These are phyloP conservation scores for Botia kubotai DNA, from an alignment of 2,797 vertebrate species.

Conservation along the genomic window DNA sequence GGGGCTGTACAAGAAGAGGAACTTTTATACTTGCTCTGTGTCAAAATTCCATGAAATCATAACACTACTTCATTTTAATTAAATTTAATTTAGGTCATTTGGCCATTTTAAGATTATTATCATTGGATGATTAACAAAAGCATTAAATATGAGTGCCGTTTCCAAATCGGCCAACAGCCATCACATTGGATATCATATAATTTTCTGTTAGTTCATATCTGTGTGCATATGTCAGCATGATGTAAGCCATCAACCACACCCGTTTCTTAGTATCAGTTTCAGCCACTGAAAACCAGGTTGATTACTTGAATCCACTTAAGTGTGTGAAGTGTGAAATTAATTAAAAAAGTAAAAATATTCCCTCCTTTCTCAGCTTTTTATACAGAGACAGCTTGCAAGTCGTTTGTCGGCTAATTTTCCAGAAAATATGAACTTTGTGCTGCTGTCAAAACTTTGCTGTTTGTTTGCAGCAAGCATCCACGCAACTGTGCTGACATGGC, in stretches of 20 bases:
- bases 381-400: background rate
- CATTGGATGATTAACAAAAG: background rate
- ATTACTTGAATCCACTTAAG: background rate
- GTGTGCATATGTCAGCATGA: background rate
- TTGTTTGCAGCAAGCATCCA: background rate
- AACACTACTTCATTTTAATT: too few relatives aligned
- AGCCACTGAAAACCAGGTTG: background rate
- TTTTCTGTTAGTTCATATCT: background rate
- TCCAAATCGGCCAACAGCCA: background rate
- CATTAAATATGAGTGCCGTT: background rate
- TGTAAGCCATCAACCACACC: background rate
- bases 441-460: background rate
- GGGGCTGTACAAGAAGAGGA: constrained; percentile 1
- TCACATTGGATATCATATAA: too few relatives aligned
- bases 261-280: constrained; percentile 5
- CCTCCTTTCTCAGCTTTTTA: background rate
- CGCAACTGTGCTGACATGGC: too few relatives aligned
- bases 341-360: background rate
- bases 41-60: background rate
- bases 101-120: background rate
- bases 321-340: background rate
- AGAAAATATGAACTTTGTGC: background rate
- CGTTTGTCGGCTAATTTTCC: background rate
- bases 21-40: background rate
- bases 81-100: background rate